phyloP scores from a whole-genome alignment of 1,140 invertebrate genomes.

The Drosophila trapezifrons region DNA sequence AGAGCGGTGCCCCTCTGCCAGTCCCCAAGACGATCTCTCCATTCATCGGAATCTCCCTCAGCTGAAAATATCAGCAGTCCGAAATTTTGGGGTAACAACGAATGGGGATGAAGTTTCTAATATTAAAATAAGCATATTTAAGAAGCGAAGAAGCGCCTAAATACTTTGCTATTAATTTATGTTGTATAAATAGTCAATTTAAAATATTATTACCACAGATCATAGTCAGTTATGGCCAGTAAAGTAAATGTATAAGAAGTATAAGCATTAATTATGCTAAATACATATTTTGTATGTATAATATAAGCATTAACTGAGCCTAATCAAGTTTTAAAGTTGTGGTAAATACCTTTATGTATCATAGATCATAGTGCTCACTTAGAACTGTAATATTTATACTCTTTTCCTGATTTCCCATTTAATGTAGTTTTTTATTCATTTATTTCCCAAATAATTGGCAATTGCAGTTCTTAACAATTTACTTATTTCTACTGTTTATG shows the following conservation, averaged over 20 bases:
- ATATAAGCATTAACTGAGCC: too few relatives aligned
- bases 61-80: not conserved
- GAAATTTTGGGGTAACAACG: constrained; percentile 13
- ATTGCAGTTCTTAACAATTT: not conserved
- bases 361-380: too few relatives aligned
- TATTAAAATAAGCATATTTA: not conserved
- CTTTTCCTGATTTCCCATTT: too few relatives aligned
- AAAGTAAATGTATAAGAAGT: too few relatives aligned
- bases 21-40: constrained; percentile 26
- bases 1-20: constrained; percentile 10
- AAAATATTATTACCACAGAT: not conserved
- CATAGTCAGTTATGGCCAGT: too few relatives aligned
- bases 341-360: too few relatives aligned
- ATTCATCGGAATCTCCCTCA: constrained; percentile 30
- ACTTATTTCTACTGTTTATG: not conserved
- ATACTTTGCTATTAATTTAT: not conserved
- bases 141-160: too few relatives aligned
- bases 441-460: not conserved
- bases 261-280: too few relatives aligned
- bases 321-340: too few relatives aligned
- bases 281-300: too few relatives aligned
- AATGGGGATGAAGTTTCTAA: constrained; percentile 1
- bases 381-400: too few relatives aligned
- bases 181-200: too few relatives aligned
- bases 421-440: not conserved